Evolutionary conservation across 2,113 vertebrate species (phyloP).

Genomic region (Mesembrinibis cayennensis): DNA sequence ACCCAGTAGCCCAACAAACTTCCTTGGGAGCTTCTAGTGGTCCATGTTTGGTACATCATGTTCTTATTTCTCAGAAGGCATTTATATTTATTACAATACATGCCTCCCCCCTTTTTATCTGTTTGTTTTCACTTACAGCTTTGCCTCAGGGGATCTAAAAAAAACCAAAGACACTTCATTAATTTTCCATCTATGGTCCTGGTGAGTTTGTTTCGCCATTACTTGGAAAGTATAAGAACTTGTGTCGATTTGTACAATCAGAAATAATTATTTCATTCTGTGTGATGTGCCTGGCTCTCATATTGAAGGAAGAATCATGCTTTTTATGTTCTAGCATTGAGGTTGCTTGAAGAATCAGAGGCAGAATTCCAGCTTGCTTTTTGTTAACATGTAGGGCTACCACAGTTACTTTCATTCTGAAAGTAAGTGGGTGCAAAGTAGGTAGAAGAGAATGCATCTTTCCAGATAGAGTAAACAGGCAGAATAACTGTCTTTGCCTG

Average conservation of each 20-base stretch:
- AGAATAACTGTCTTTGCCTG: neutral
- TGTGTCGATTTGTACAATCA: neutral
- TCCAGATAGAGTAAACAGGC: neutral
- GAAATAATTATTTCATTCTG: neutral
- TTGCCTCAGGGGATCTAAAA: neutral
- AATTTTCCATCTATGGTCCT: neutral
- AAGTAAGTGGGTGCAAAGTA: neutral
- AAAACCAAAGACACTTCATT: neutral
- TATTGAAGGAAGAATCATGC: neutral
- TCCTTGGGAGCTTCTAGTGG: neutral
- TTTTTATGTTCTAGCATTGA: neutral
- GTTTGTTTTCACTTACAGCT: neutral
- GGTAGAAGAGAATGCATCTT: neutral
- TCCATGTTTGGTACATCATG: neutral
- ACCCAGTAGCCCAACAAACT: accelerated
- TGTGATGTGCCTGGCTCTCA: neutral
- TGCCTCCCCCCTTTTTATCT: neutral
- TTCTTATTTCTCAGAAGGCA: neutral
- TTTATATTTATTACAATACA: neutral
- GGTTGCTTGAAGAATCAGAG: neutral
- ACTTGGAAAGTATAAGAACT: neutral
- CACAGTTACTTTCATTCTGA: neutral
- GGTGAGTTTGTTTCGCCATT: neutral
- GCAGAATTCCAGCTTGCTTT: neutral
- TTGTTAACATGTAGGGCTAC: neutral